phyloP scores from a whole-genome alignment of 2,888 invertebrate species.

The Lamellibrachia satsuma region DNA sequence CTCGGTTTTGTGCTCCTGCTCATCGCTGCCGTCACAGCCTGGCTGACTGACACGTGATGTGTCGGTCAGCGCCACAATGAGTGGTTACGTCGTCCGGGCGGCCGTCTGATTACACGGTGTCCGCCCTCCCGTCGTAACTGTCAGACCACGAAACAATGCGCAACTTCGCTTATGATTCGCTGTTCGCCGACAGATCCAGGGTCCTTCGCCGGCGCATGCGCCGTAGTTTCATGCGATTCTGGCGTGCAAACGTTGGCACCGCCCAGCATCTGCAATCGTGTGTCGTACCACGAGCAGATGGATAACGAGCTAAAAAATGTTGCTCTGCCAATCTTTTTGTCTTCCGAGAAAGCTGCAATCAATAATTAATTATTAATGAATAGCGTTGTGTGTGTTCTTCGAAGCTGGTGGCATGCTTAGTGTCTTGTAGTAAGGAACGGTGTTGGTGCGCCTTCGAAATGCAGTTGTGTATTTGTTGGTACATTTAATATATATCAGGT shows the following conservation, averaged over 20 bases:
- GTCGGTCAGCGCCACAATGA: not conserved
- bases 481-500: not conserved
- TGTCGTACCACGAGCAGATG: not conserved
- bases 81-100: not conserved
- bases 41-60: not conserved
- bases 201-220: not conserved
- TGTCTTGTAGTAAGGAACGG: not conserved
- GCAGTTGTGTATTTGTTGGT: not conserved
- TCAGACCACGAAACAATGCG: not conserved
- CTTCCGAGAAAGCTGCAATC: not conserved
- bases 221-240: not conserved
- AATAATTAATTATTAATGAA: not conserved
- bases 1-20: not conserved
- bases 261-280: not conserved
- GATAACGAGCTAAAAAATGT: not conserved
- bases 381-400: not conserved
- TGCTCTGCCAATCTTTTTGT: constrained; percentile 17
- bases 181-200: not conserved
- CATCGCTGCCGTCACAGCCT: not conserved
- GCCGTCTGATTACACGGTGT: not conserved
- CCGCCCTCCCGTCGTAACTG: not conserved
- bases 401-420: not conserved
- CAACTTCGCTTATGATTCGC: not conserved
- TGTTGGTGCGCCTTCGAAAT: not conserved
- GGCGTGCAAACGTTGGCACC: not conserved